Evolutionary conservation across 2,113 vertebrate genomes (phyloP).

Genomic region (Alethe diademata): DNA sequence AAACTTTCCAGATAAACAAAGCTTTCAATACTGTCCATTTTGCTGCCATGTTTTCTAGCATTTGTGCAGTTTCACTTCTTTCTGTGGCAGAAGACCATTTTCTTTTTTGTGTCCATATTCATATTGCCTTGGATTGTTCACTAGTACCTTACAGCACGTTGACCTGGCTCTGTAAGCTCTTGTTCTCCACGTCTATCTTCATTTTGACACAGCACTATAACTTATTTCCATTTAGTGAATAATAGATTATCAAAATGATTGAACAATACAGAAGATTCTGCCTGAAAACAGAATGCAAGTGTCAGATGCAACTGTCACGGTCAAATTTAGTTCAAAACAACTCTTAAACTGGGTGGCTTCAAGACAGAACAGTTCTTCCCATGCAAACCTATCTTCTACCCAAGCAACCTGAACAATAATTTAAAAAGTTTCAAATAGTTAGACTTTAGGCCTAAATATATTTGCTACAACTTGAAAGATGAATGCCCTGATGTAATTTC

Average conservation of each 20-base stretch:
- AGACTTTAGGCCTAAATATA: constrained; percentile 30
- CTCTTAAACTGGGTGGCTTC: not conserved
- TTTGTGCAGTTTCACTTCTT: constrained; percentile 8
- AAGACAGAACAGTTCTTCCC: constrained; percentile 6
- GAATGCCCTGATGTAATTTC: constrained; percentile 47
- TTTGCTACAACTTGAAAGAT: constrained; percentile 53
- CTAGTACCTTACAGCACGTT: not conserved
- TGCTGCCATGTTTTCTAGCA: not conserved
- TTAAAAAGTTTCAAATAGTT: not conserved
- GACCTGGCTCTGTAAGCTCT: constrained; percentile 19
- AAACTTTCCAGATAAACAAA: not conserved
- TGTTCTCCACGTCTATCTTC: not conserved
- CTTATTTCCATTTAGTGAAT: not conserved
- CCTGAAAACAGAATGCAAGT: constrained; percentile 41
- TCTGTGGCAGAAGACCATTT: constrained; percentile 18
- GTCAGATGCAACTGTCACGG: not conserved
- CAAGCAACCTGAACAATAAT: constrained; percentile 40
- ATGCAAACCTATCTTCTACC: constrained; percentile 7
- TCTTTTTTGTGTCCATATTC: not conserved
- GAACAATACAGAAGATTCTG: constrained; percentile 46
- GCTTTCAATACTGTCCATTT: not conserved
- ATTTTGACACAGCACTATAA: not conserved
- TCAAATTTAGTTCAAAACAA: constrained; percentile 30
- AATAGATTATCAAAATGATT: not conserved
- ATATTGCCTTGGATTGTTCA: not conserved